Evolutionary conservation across 2,113 vertebrate genomes (phyloP), one percentile per base, ranked within the genome.

Genomic region (Barnardius zonarius): DNA sequence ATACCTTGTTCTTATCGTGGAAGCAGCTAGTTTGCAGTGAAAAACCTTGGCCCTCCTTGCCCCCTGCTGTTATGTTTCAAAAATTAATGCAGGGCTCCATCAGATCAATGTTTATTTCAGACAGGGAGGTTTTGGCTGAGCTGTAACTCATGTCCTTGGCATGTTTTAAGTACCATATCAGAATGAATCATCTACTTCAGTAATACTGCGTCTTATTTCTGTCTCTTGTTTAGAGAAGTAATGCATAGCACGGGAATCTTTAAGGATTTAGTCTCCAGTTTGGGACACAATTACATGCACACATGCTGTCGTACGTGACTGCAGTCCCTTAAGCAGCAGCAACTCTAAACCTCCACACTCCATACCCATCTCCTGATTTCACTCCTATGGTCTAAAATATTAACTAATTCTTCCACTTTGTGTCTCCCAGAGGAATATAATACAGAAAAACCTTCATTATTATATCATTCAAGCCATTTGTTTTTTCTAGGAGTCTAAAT

Each of bases 31-130:
- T 19, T 90, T 12, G 37, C 43, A 37, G 27, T 59, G 64, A 77
- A 90, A 92, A 95, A 43, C 33, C 28, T 43, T 52, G 61, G 67
- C 25, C 68, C 85, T 91, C 82, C 83, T 95, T 96, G 90, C 75
- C 88, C 75, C 89, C 83, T 95, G 82, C 85, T 95, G 94, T 93
- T 91, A 54, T 27, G 25, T 90, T 96, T 93, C 43, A 82, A 80
- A 92, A 95, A 91, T 83, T 85, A 94, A 76, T 46, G 20, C 59
- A 83, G 35, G 18, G 43, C 37, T 87, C 28, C 31, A 76, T 91
- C 77, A 83, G 41, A 66, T 82, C 91, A 46, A 31, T 73, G 70
- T 67, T 95, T 95, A 70, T 87, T 92, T 85, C 93, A 77, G 81
- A 74, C 44, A n/a, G 23, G 24, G 72, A 70, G 27, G 2, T 80